phyloP scores from a whole-genome alignment of 2,888 invertebrate genomes.

The Campopleginae sp. region DNA sequence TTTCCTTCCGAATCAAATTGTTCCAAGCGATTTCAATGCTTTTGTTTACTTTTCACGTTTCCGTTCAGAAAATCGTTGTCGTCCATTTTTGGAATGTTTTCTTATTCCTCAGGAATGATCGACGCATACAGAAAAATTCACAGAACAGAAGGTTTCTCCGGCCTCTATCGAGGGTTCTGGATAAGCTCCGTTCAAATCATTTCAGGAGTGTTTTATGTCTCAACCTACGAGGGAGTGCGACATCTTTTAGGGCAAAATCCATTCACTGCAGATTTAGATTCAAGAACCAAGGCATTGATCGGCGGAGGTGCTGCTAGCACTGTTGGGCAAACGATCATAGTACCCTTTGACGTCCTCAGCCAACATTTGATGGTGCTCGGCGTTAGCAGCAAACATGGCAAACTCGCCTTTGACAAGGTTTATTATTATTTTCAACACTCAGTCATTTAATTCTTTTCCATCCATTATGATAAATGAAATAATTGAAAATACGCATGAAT shows the following conservation, averaged over 20 bases:
- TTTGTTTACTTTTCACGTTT: not conserved
- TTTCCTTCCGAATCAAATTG: not conserved
- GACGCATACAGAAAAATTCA: slow-evolving; percentile 96
- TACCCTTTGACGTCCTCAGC: slow-evolving; percentile 98
- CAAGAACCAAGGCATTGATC: slow-evolving; percentile 91
- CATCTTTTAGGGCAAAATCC: slow-evolving; percentile 89
- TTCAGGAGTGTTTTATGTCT: slow-evolving; percentile 95
- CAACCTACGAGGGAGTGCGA: slow-evolving; percentile 96
- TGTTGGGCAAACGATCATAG: slow-evolving; percentile 97
- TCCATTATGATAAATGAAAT: too few relatives aligned
- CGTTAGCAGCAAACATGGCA: slow-evolving; percentile 83
- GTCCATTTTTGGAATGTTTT: not conserved
- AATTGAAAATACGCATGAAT: too few relatives aligned
- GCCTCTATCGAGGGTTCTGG: slow-evolving; percentile 98
- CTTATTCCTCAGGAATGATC: slow-evolving; percentile 86
- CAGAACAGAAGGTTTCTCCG: slow-evolving; percentile 92
- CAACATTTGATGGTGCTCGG: slow-evolving; percentile 98
- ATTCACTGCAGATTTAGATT: slow-evolving; percentile 85
- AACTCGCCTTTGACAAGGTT: slow-evolving; percentile 79
- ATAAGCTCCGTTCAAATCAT: slow-evolving; percentile 95
- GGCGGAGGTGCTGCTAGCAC: slow-evolving; percentile 96
- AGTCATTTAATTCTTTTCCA: not conserved
- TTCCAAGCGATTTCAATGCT: not conserved
- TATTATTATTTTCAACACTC: not conserved
- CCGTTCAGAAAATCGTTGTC: not conserved